phyloP scores from a whole-genome alignment of 2,797 vertebrate species.

The Betta splendens region DNA sequence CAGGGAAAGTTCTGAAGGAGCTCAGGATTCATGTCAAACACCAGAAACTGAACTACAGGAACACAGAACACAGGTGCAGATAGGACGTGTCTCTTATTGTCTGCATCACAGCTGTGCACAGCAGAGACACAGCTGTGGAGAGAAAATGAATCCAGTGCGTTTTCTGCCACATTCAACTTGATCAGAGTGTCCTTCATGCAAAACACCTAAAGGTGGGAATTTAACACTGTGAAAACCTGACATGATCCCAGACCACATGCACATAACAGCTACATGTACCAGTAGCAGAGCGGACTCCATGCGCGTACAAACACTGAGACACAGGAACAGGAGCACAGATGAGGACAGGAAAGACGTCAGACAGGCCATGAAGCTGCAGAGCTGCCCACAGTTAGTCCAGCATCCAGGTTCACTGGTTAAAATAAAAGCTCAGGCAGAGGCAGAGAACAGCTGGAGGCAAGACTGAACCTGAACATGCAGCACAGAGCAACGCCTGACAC shows the following conservation, averaged over 20 bases:
- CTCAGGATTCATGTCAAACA: too few relatives aligned
- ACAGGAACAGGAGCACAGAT: conserved; percentile 36
- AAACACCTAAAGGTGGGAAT: conserved; percentile 8
- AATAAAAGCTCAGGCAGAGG: conserved; percentile 40
- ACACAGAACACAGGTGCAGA: too few relatives aligned
- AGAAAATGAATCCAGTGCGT: conserved; percentile 13
- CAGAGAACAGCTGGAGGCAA: conserved; percentile 13
- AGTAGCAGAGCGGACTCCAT: conserved; percentile 32
- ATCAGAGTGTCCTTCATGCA: conserved; percentile 43
- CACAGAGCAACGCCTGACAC: neutral
- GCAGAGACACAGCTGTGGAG: conserved; percentile 2
- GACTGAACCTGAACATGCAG: conserved; percentile 5
- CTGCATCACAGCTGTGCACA: neutral
- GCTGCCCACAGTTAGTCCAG: conserved; percentile 54
- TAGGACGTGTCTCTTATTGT: too few relatives aligned
- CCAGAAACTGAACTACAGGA: too few relatives aligned
- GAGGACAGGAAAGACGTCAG: too few relatives aligned
- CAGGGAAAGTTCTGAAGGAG: too few relatives aligned
- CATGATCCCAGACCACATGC: conserved; percentile 27
- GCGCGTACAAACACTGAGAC: conserved; percentile 41
- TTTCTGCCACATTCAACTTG: conserved; percentile 3
- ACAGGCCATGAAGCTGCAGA: conserved; percentile 52
- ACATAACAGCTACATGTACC: too few relatives aligned
- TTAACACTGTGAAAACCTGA: neutral
- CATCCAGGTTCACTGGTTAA: conserved; percentile 36